phyloP scores from a whole-genome alignment of 2,113 vertebrate species.

The Seriola rivoliana region DNA sequence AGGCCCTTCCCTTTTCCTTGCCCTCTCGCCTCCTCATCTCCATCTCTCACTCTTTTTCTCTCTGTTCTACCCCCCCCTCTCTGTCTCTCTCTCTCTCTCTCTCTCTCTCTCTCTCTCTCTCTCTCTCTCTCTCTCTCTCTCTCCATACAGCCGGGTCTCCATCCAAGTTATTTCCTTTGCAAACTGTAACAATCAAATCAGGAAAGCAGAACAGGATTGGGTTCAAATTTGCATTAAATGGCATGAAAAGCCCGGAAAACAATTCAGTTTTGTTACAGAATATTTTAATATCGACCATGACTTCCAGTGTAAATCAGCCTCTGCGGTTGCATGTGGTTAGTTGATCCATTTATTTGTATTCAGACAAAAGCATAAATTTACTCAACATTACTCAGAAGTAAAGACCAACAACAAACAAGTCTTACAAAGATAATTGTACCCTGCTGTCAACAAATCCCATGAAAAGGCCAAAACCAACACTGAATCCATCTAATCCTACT shows the following conservation, averaged over 20 bases:
- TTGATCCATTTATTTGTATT: conserved; percentile 16
- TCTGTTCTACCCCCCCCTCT: conserved; percentile 4
- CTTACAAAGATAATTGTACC: not conserved
- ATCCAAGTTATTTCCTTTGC: conserved; percentile 28
- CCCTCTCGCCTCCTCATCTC: conserved; percentile 6
- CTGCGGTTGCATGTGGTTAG: not conserved
- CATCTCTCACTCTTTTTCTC: not conserved
- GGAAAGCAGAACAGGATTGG: not conserved
- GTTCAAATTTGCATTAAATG: not conserved
- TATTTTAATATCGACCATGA: conserved; percentile 1
- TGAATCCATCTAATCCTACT: not conserved
- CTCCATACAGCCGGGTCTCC: not conserved
- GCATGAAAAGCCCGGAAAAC: not conserved
- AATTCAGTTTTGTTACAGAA: not conserved
- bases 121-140: not conserved
- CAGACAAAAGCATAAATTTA: conserved; percentile 3
- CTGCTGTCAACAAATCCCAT: conserved; percentile 4
- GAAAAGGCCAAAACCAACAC: conserved; percentile 3
- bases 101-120: not conserved
- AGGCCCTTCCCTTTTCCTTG: conserved; percentile 28
- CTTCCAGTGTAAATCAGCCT: not conserved
- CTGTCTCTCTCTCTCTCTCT: not conserved
- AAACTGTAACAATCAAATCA: conserved; percentile 30
- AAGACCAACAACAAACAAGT: not conserved
- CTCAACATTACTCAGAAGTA: not conserved